phyloP scores from a whole-genome alignment of 2,113 vertebrate species.

The Osmerus mordax region DNA sequence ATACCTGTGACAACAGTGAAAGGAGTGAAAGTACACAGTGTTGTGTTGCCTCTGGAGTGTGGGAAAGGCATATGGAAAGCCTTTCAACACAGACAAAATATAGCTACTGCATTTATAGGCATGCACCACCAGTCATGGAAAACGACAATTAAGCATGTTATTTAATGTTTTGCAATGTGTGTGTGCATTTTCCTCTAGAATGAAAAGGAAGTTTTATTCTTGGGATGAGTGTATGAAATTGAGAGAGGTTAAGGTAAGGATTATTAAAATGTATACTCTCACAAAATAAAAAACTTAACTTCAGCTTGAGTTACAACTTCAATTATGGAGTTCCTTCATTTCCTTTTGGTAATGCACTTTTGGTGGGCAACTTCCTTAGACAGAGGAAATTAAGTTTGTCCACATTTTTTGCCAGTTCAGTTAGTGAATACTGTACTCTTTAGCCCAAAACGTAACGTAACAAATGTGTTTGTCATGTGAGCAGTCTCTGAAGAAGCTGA shows the following conservation, averaged over 20 bases:
- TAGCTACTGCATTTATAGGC: neutral
- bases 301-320: neutral
- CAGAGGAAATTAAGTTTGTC: no score
- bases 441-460: no score
- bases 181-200: slow-evolving; percentile 68
- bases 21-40: slow-evolving; percentile 52
- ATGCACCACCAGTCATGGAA: slow-evolving; percentile 13
- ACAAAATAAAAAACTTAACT: neutral
- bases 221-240: slow-evolving; percentile 99
- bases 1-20: slow-evolving; percentile 45
- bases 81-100: neutral
- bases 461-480: slow-evolving; percentile 8
- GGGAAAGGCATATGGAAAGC: neutral
- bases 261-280: neutral
- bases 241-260: slow-evolving; percentile 94
- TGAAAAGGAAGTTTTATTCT: slow-evolving; percentile 99
- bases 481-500: slow-evolving; percentile 96
- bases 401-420: no score
- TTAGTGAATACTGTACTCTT: no score
- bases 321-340: neutral
- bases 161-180: neutral
- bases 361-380: neutral
- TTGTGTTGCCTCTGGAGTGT: slow-evolving; percentile 27
- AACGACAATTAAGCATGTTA: neutral
- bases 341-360: neutral